These are phyloP conservation scores for Brachyptera putata DNA, from an alignment of 2,888 invertebrate genomes.

Conservation along the genomic window DNA sequence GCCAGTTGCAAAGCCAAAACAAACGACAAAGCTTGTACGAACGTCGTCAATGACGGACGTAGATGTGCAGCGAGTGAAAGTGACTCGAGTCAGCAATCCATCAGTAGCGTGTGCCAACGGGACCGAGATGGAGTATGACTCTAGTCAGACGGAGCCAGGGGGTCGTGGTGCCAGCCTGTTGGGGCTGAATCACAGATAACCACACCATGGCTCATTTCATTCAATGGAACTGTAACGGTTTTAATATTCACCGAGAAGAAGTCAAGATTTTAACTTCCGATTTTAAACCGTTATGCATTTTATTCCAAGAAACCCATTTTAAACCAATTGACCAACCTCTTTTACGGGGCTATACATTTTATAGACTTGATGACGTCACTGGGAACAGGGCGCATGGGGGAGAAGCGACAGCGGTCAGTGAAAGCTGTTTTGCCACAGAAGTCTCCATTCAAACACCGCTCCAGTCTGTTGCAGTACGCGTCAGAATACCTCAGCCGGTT, in stretches of 20 bases:
- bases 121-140: too few relatives aligned
- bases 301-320: constrained; percentile 4
- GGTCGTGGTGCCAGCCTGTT: too few relatives aligned
- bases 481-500: not conserved
- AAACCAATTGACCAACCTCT: not conserved
- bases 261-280: not conserved
- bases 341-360: not conserved
- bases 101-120: too few relatives aligned
- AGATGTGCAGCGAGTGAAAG: too few relatives aligned
- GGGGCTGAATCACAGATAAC: too few relatives aligned
- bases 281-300: not conserved
- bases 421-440: not conserved
- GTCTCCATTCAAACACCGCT: constrained; percentile 13
- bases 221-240: constrained; percentile 1
- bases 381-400: not conserved
- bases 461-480: too few relatives aligned
- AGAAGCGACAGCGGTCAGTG: not conserved
- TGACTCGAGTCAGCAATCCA: too few relatives aligned
- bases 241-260: not conserved
- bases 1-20: too few relatives aligned
- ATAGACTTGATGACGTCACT: not conserved
- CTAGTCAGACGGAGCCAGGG: too few relatives aligned
- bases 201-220: too few relatives aligned
- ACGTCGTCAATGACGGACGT: too few relatives aligned
- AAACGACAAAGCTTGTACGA: too few relatives aligned